A percentile compares a stretch with the other conserved stretches of the same genome.
phyloP scores from a whole-genome alignment of 2,888 invertebrate genomes.

The Synergus itoensis region DNA sequence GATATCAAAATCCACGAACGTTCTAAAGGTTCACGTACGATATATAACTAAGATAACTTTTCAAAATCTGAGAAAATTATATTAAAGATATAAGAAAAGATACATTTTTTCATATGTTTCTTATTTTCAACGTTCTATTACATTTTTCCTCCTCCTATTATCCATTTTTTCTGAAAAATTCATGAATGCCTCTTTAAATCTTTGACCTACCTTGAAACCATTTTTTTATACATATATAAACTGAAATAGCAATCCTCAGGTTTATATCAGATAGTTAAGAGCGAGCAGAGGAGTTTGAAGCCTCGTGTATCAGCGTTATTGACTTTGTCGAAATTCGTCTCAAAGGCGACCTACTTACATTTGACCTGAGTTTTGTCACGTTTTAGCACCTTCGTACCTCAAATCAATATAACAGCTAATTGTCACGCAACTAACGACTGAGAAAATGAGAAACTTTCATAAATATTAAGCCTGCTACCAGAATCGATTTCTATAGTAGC shows the following conservation, averaged over 20 bases:
- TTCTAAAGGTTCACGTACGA: not conserved
- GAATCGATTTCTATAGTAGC: not conserved
- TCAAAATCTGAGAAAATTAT: not conserved
- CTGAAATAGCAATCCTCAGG: not conserved
- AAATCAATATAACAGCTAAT: conserved; percentile 38
- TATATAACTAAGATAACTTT: not conserved
- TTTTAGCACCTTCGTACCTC: conserved; percentile 35
- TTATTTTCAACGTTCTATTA: too few relatives aligned
- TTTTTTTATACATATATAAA: not conserved
- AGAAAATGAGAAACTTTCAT: conserved; percentile 5
- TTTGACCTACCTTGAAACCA: conserved; percentile 6
- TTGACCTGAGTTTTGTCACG: conserved; percentile 30
- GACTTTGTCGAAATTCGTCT: conserved; percentile 35
- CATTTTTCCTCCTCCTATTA: too few relatives aligned
- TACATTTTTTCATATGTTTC: too few relatives aligned
- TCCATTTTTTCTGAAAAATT: not conserved
- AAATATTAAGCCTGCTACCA: not conserved
- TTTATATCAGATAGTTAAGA: conserved; percentile 22
- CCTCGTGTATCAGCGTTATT: not conserved
- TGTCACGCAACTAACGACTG: conserved; percentile 28
- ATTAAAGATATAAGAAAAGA: too few relatives aligned
- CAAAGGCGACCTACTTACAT: conserved; percentile 33
- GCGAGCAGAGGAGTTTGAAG: conserved; percentile 28
- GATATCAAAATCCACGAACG: conserved; percentile 46
- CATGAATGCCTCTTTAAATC: not conserved